Conservation (phyloP, 2,888 invertebrate genomes). For the Neocrepidodera transversa region DNA sequence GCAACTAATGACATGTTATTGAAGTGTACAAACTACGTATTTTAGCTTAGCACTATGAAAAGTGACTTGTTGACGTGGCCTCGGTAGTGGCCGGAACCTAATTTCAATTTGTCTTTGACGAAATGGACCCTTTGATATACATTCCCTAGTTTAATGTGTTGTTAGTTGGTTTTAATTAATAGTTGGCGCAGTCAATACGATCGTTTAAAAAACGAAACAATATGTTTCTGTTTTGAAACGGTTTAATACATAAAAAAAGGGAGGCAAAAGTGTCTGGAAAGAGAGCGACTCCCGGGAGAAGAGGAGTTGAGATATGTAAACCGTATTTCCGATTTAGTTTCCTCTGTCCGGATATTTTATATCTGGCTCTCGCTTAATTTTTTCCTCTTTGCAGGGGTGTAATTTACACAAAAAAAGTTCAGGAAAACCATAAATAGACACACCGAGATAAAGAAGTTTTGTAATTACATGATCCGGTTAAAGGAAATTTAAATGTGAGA, state of each 20-base stretch:
- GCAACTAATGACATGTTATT: slow-evolving; percentile 51
- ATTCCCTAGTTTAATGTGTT: not conserved
- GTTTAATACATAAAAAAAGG: slow-evolving; percentile 11
- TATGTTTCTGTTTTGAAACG: no score
- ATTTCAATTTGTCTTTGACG: slow-evolving; percentile 1
- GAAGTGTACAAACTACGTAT: slow-evolving; percentile 45
- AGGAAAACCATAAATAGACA: not conserved
- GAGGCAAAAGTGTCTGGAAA: slow-evolving; percentile 17
- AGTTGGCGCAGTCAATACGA: not conserved
- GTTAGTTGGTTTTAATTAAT: not conserved
- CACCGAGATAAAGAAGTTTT: not conserved
- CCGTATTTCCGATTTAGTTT: slow-evolving; percentile 50
- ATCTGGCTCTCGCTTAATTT: slow-evolving; percentile 48
- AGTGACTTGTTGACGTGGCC: slow-evolving; percentile 6
- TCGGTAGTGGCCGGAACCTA: not conserved
- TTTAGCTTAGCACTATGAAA: slow-evolving; percentile 18
- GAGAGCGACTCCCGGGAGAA: slow-evolving; percentile 25
- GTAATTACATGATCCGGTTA: not conserved
- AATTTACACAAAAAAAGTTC: not conserved
- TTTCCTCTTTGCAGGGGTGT: slow-evolving; percentile 19
- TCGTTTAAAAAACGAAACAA: not conserved
- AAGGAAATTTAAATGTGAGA: no score
- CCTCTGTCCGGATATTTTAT: slow-evolving; percentile 52
- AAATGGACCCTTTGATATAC: slow-evolving; percentile 1
- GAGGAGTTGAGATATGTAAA: slow-evolving; percentile 47